Conservation (phyloP, 92 coral and sea anemone species). For the Porites evermanni region DNA sequence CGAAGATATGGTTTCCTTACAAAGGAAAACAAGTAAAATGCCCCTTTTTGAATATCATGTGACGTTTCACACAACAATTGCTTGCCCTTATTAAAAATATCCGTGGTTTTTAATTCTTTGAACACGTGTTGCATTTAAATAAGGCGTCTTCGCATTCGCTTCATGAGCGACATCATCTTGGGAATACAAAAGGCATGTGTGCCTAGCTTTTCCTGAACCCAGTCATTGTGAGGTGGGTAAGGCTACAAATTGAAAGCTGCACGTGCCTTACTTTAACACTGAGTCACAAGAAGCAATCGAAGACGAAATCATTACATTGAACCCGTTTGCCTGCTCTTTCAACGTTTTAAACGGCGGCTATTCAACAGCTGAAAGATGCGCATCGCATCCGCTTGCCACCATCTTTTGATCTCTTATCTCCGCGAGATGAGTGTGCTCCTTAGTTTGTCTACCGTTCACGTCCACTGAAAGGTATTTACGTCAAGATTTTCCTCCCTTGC, state of each 20-base stretch:
- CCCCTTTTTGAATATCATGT: constrained; percentile 43
- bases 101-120: constrained; percentile 31
- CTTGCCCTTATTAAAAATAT: constrained; percentile 3
- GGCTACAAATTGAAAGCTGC: not conserved
- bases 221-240: not conserved
- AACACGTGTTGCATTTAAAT: constrained; percentile 47
- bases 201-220: not conserved
- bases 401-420: constrained; percentile 48
- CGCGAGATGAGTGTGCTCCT: constrained; percentile 30
- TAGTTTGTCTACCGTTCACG: constrained; percentile 17
- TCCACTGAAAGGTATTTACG: constrained; percentile 18
- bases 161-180: constrained; percentile 1
- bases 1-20: constrained; percentile 34
- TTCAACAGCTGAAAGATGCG: constrained; percentile 40
- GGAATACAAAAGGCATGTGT: constrained; percentile 13
- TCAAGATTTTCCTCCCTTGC: constrained; percentile 7
- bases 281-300: constrained; percentile 30
- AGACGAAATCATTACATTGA: constrained; percentile 23
- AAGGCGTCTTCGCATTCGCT: not conserved
- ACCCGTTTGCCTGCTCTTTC: constrained; percentile 32
- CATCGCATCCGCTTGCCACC: constrained; percentile 34
- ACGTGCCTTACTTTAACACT: constrained; percentile 12
- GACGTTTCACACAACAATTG: constrained; percentile 35
- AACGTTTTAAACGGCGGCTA: constrained; percentile 40
- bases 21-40: constrained; percentile 49